Evolutionary conservation across 2,797 vertebrate genomes (phyloP).

Genomic region (Acridotheres tristis): DNA sequence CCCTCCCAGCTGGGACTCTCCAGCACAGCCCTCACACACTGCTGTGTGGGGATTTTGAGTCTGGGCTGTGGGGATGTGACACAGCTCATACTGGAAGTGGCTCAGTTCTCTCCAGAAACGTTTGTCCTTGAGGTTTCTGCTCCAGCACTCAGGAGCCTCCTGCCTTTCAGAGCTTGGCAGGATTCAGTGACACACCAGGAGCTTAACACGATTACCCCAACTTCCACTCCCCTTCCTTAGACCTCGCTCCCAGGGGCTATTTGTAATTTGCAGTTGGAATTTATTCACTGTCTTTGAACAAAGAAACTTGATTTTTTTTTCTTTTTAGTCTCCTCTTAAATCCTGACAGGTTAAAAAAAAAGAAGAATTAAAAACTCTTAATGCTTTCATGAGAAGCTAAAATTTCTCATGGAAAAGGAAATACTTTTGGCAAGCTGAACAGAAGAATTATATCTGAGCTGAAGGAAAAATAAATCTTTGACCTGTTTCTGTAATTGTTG

Average conservation of each 20-base stretch:
- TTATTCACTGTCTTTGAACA: slow-evolving; percentile 14
- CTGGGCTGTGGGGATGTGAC: neutral
- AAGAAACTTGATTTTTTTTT: neutral
- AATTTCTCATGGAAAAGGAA: neutral
- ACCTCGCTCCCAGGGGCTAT: neutral
- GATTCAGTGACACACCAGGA: neutral
- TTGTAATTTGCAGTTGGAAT: neutral
- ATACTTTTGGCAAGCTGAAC: neutral
- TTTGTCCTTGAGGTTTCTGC: slow-evolving; percentile 13
- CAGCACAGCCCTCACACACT: neutral
- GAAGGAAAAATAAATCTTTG: neutral
- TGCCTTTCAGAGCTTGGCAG: neutral
- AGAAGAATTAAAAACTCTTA: neutral
- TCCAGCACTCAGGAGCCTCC: neutral
- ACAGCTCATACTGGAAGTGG: neutral
- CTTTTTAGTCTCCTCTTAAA: neutral
- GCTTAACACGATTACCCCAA: neutral
- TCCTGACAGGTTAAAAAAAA: neutral
- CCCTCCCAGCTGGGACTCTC: neutral
- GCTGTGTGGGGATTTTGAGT: neutral
- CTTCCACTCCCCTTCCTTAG: neutral
- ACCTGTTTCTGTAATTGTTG: slow-evolving; percentile 6
- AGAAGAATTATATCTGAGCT: neutral
- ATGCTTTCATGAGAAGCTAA: neutral
- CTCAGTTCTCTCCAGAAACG: neutral